phyloP scores from a whole-genome alignment of 1,140 invertebrate species.

The Argopecten irradians region DNA sequence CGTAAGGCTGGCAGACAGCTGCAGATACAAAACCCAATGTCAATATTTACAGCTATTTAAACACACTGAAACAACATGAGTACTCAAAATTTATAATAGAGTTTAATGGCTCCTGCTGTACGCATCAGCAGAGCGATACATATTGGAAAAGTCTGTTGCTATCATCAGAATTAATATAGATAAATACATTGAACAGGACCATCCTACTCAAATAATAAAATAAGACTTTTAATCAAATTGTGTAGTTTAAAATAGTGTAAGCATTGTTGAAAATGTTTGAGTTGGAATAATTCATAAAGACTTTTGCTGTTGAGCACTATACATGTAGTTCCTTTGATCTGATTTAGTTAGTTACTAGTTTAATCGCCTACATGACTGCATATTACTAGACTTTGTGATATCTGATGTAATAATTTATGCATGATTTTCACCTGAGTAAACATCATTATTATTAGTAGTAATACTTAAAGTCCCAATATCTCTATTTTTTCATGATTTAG shows the following conservation, averaged over 20 bases:
- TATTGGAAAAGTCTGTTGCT: background rate
- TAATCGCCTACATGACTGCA: too few species aligned
- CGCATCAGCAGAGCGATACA: background rate
- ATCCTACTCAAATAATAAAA: background rate
- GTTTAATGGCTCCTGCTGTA: background rate
- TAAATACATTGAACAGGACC: background rate
- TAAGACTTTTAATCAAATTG: background rate
- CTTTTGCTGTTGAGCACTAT: too few species aligned
- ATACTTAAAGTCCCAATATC: too few species aligned
- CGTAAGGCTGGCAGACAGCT: background rate
- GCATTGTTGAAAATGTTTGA: too few species aligned
- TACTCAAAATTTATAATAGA: background rate
- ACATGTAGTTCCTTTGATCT: too few species aligned
- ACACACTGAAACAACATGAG: background rate
- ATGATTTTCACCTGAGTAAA: too few species aligned
- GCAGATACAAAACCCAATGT: background rate
- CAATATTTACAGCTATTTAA: background rate
- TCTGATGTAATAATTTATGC: too few species aligned
- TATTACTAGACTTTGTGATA: too few species aligned
- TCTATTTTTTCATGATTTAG: too few species aligned
- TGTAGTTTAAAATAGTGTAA: background rate
- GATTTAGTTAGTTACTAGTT: too few species aligned
- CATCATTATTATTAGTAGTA: too few species aligned
- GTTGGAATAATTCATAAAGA: too few species aligned
- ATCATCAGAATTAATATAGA: background rate